These are phyloP conservation scores for Mamestra brassicae DNA, from an alignment of 2,888 invertebrate genomes.

Conservation along the genomic window DNA sequence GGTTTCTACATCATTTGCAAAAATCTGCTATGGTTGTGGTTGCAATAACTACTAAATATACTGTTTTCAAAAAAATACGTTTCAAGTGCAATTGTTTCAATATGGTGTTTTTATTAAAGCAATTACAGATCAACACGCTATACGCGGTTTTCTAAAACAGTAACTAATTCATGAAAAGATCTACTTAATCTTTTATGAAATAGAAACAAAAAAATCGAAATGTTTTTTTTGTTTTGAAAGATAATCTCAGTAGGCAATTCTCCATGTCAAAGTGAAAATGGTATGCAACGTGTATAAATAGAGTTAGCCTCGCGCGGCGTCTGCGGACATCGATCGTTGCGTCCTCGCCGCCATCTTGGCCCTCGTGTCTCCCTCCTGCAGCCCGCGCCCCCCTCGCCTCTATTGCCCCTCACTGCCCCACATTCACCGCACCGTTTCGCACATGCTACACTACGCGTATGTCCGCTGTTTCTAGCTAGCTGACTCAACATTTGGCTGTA, in stretches of 20 bases:
- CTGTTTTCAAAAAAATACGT: no score
- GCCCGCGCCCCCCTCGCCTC: slow-evolving; percentile 80
- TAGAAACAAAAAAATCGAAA: not conserved
- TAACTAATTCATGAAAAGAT: not conserved
- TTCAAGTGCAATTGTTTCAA: not conserved
- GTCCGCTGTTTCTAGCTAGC: slow-evolving; percentile 67
- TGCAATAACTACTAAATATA: no score
- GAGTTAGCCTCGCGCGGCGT: slow-evolving; percentile 88
- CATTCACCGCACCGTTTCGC: slow-evolving; percentile 88
- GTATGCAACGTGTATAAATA: slow-evolving; percentile 88
- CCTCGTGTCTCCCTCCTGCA: slow-evolving; percentile 88
- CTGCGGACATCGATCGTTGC: slow-evolving; percentile 90
- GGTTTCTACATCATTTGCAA: not conserved
- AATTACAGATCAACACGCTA: not conserved
- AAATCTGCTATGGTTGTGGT: not conserved
- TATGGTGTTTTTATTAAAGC: not conserved
- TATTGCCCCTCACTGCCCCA: slow-evolving; percentile 88
- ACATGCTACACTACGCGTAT: slow-evolving; percentile 77
- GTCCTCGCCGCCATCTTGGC: slow-evolving; percentile 91
- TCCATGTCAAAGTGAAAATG: slow-evolving; percentile 78
- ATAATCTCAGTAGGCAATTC: slow-evolving; percentile 64
- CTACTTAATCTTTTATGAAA: not conserved
- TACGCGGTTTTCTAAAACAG: slow-evolving; percentile 7
- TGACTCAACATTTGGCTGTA: slow-evolving; percentile 66
- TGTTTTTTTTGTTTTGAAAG: slow-evolving; percentile 40